Conservation (phyloP, 2,113 vertebrate genomes). For the Gallinago jamesoni region DNA sequence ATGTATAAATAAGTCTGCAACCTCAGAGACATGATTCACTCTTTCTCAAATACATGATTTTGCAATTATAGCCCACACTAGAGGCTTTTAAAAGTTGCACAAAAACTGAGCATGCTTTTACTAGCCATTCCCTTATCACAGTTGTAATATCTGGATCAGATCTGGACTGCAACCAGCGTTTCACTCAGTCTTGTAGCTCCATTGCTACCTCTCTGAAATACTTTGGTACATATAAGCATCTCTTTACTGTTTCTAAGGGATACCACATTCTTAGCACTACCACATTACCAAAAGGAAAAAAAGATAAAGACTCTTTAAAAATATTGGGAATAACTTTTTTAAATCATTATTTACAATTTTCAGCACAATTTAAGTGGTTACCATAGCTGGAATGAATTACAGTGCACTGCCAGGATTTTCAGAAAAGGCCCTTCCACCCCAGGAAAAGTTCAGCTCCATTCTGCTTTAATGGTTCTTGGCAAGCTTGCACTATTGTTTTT, state of each 20-base stretch:
- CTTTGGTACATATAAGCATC: neutral
- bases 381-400: neutral
- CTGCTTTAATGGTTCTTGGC: slow-evolving; percentile 75
- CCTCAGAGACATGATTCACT: neutral
- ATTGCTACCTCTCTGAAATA: neutral
- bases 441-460: slow-evolving; percentile 64
- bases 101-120: neutral
- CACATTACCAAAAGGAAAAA: neutral
- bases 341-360: neutral
- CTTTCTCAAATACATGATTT: neutral
- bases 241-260: neutral
- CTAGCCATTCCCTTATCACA: neutral
- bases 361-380: neutral
- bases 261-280: neutral
- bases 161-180: neutral
- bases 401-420: slow-evolving; percentile 6
- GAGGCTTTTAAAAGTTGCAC: neutral
- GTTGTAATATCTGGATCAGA: neutral
- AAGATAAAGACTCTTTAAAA: neutral
- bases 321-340: neutral
- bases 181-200: neutral
- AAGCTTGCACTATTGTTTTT: slow-evolving; percentile 75
- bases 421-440: slow-evolving; percentile 50
- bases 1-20: neutral
- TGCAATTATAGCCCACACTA: neutral